phyloP scores from a whole-genome alignment of 2,888 invertebrate genomes.

The Rhodophaea formosa region DNA sequence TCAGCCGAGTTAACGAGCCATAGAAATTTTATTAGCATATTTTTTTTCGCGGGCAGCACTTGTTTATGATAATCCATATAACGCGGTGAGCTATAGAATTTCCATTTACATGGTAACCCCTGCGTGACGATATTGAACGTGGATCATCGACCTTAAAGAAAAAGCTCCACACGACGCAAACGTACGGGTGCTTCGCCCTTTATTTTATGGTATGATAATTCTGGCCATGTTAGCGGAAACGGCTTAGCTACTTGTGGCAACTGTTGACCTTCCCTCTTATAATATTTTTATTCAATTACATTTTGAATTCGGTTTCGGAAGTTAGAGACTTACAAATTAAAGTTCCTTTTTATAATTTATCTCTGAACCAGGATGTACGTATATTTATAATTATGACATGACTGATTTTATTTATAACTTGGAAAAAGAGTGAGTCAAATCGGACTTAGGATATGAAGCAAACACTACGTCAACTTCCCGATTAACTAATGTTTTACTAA shows the following conservation, averaged over 20 bases:
- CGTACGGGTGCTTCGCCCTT: slow-evolving; percentile 38
- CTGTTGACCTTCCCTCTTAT: slow-evolving; percentile 23
- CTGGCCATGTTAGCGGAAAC: slow-evolving; percentile 17
- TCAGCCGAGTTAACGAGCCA: slow-evolving; percentile 41
- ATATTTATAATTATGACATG: too few relatives aligned
- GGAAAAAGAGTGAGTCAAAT: too few relatives aligned
- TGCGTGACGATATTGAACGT: slow-evolving; percentile 45
- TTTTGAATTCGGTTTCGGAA: too few relatives aligned
- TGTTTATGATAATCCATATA: slow-evolving; percentile 32
- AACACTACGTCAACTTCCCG: too few relatives aligned
- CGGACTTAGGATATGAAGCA: too few relatives aligned
- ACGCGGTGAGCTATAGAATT: slow-evolving; percentile 40
- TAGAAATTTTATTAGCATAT: slow-evolving; percentile 18
- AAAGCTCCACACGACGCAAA: slow-evolving; percentile 23
- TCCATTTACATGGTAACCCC: slow-evolving; percentile 53
- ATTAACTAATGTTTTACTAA: too few relatives aligned
- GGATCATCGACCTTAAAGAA: slow-evolving; percentile 45
- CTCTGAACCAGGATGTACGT: too few relatives aligned
- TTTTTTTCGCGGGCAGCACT: slow-evolving; percentile 12
- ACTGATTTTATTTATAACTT: too few relatives aligned
- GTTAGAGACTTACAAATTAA: too few relatives aligned
- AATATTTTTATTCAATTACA: not conserved
- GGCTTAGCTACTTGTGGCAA: slow-evolving; percentile 15
- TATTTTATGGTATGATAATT: slow-evolving; percentile 33
- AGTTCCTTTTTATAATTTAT: too few relatives aligned